Evolutionary conservation across 1,140 invertebrate genomes (phyloP), one percentile per base, ranked within the genome.

Genomic region (Bombus huntii): DNA sequence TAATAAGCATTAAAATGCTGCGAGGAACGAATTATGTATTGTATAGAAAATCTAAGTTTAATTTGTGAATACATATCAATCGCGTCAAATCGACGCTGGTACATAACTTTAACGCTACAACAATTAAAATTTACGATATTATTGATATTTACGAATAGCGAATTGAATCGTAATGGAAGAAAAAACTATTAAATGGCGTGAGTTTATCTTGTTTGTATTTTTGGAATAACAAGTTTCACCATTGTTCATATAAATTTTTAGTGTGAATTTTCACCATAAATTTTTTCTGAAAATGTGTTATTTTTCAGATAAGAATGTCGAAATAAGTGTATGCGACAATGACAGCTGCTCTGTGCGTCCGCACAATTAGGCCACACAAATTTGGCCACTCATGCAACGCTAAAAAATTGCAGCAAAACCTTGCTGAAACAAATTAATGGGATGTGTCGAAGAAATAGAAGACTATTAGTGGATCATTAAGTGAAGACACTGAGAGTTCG

Each of bases 291-390:
- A 59, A 28, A 59, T 28, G 0, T 1, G 2, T 34, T 3, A 3
- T 10, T 72, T 42, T 72, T 15, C 3, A n/a, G 39, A n/a, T 42
- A 18, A 42, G 1, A 62, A 39, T 76, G 15, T 1, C 3, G 13
- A 1, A 37, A 70, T 22, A 80, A 31, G 31, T 9, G 42, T 34
- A 25, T 68, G 2, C 3, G 22, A 74, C 25, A 53, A 72, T 70
- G 94, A 95, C 92, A 95, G 93, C 95, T 95, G 94, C 94, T 95
- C 94, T 94, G 93, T 94, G 94, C 91, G 93, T 92, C 92, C 93
- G 94, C 94, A 94, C 92, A 91, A 66, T 87, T 90, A 78, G 89
- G 78, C 89, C 90, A 86, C 87, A 88, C 87, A 95, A 89, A 93
- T 89, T 78, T 92, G 92, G 90, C 93, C 93, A 87, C 92, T 94